Evolutionary conservation across 2,888 invertebrate genomes (phyloP), one percentile per base, ranked within the genome.

Genomic region (Rapana venosa): DNA sequence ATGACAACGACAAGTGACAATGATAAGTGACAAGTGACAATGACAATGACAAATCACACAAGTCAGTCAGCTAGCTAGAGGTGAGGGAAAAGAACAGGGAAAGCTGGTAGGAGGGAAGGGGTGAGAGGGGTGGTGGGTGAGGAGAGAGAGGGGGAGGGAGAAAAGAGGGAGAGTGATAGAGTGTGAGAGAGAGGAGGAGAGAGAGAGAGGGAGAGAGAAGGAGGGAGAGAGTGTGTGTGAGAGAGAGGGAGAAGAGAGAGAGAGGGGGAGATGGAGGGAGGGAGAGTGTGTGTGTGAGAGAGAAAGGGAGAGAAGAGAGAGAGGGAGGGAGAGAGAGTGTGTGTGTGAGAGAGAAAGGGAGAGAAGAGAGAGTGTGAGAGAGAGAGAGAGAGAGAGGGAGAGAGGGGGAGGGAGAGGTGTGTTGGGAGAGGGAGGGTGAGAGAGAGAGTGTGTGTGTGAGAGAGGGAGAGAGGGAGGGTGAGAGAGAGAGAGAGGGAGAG

Each of bases 381-480:
- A 70, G 22, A 70, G 15, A 70, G 70, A 70, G 70, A 70, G 70
- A 70, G 70, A 70, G 70, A 15, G 22, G 26, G n/a, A n/a, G n/a
- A n/a, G n/a, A n/a, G n/a, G n/a, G n/a, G n/a, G n/a, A n/a, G n/a
- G n/a, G n/a, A n/a, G n/a, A n/a, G n/a, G n/a, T n/a, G 17, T 15
- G 61, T 61, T 61, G 61, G 8, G 13, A 61, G 17, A 61, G 17
- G 13, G 13, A 61, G 61, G 17, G 61, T 26, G 0, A 20, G 0
- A 70, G 70, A 70, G 70, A 83, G 83, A 32, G 83, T 30, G 83
- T 30, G 83, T 30, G 83, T 30, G 83, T 30, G 83, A 83, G 83
- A 83, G 83, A 83, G 83, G 30, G 83, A 30, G 83, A 47, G 30
- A 47, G 35, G 17, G 83, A 36, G 83, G 22, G 17, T 5, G 8